Base-by-base conservation (phyloP, 2,888 invertebrate genomes). In the Caenorhabditis drosophilae region DNA sequence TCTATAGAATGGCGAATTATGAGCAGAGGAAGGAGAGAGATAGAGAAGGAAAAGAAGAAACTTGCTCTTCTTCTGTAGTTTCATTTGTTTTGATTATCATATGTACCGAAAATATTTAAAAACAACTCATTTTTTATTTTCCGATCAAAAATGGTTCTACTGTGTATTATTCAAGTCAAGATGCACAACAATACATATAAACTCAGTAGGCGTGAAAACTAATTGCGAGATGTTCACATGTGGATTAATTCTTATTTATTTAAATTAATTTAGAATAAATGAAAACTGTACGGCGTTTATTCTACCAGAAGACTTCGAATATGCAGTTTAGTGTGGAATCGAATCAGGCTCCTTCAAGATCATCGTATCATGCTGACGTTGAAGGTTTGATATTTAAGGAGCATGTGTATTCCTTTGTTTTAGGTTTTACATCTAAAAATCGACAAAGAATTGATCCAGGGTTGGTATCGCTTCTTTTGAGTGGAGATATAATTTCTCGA, bases 311-410 rank as follows among this genome's bases (percentile, higher is more conserved):
- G 46, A 46, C 46, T 46, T 46, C 46, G 26, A 46, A 46, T 22
- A 9, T 47, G 47, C 34, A 47, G 47, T 47, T 47, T 16, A 47
- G 20, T 31, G 31, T 34, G 47, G 34, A 47, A 47, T 47, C 47
- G 6, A 18, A 47, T 47, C 27, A 18, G 34, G 27, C 47, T 47
- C 47, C 47, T 31, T 47, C 47, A 34, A 27, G 54, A 18, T 36
- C 54, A 54, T 54, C 54, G 35, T 49, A 35, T 51, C 35, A 46
- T 54, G 54, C 54, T 54, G 47, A 54, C 25, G 46, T 54, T 47
- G 35, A 54, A 54, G 46, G 54, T 54, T 54, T 54, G 35, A 54
- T 54, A n/a, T 35, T 9, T 20, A 54, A 49, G 49, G 54, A 23
- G 34, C 46, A 54, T 54, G 34, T 54, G 7, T 54, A 54, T 35